Evolutionary conservation across 2,113 vertebrate genomes (phyloP).

Genomic region (Phocoena phocoena): DNA sequence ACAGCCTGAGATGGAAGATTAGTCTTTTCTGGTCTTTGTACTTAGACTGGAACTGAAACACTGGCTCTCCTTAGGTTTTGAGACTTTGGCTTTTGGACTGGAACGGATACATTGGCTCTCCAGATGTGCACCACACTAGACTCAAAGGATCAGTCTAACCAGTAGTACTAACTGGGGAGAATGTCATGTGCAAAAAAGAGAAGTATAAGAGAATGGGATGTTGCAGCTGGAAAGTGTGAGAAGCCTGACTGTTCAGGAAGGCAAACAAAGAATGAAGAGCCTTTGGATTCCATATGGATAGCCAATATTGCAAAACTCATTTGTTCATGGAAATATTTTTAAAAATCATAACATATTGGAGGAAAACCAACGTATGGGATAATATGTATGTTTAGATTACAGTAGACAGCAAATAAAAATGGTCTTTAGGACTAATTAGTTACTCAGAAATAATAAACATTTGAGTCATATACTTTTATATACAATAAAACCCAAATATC

Average conservation of each 20-base stretch:
- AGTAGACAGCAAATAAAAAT: background rate
- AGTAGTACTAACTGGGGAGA: background rate
- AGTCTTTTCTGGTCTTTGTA: background rate
- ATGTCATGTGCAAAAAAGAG: background rate
- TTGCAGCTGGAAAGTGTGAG: background rate
- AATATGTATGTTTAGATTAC: conserved; percentile 19
- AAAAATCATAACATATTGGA: conserved; percentile 25
- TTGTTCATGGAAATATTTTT: background rate
- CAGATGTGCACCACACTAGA: background rate
- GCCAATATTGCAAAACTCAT: background rate
- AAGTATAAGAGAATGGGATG: background rate
- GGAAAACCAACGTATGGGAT: background rate
- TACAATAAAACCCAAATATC: background rate
- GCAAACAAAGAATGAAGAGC: background rate
- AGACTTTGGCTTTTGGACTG: background rate
- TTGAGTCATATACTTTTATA: background rate
- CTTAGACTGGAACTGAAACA: background rate
- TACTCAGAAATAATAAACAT: conserved; percentile 39
- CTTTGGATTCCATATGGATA: background rate
- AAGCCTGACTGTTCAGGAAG: background rate
- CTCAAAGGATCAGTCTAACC: background rate
- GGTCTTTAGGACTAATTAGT: conserved; percentile 11
- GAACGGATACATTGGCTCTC: background rate
- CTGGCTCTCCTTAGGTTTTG: background rate
- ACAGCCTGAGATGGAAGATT: background rate